Evolutionary conservation across 2,797 vertebrate genomes (phyloP).

Genomic region (Octomys mimax): DNA sequence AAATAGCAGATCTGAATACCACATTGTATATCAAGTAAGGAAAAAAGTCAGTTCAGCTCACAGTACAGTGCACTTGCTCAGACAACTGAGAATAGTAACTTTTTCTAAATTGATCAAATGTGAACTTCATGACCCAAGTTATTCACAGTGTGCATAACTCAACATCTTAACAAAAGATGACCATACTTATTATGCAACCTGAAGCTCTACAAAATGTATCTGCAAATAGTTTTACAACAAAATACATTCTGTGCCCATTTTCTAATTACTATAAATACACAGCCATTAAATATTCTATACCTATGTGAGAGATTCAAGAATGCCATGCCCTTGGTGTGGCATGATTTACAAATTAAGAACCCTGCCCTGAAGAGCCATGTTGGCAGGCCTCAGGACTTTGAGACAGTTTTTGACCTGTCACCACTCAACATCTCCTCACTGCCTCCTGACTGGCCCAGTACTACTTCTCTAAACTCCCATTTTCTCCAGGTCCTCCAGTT

Average conservation of each 20-base stretch:
- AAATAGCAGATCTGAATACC: background rate
- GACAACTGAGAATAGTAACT: background rate
- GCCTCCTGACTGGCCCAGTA: fast-evolving
- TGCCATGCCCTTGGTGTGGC: background rate
- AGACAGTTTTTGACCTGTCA: background rate
- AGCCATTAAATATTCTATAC: background rate
- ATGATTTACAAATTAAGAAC: background rate
- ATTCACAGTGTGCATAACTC: fast-evolving
- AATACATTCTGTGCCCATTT: background rate
- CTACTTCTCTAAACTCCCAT: background rate
- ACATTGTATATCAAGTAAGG: background rate
- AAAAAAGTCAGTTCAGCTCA: background rate
- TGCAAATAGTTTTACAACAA: background rate
- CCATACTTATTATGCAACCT: background rate
- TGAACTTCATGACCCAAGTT: background rate
- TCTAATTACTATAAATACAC: background rate
- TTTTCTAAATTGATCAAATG: background rate
- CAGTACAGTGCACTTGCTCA: background rate
- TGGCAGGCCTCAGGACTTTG: background rate
- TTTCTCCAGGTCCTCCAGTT: background rate
- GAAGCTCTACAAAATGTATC: background rate
- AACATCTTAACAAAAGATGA: background rate
- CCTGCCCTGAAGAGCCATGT: background rate
- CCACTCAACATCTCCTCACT: fast-evolving
- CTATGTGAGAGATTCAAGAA: background rate